These are phyloP conservation scores for Microtus ochrogaster DNA, from an alignment of 2,113 vertebrate genomes.

Conservation along the genomic window DNA sequence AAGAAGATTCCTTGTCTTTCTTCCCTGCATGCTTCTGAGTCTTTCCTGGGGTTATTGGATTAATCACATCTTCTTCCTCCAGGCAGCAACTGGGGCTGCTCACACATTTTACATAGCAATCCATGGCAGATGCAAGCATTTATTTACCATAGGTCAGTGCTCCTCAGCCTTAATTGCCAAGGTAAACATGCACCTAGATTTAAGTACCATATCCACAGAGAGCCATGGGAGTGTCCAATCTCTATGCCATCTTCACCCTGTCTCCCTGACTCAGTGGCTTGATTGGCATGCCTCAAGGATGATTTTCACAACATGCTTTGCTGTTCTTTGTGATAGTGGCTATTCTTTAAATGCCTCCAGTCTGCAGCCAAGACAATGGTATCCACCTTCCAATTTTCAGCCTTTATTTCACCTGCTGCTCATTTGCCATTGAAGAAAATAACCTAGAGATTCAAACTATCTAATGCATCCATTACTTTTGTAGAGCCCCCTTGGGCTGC, in stretches of 20 bases:
- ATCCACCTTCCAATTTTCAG: constrained; percentile 29
- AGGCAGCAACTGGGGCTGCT: neutral
- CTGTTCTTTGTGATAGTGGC: neutral
- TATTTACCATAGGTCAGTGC: neutral
- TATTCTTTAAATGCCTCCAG: constrained; percentile 1
- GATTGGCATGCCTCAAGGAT: constrained; percentile 34
- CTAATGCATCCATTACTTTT: neutral
- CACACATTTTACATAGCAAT: neutral
- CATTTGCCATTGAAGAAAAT: constrained; percentile 56
- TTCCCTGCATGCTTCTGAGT: neutral
- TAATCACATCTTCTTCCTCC: neutral
- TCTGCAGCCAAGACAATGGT: neutral
- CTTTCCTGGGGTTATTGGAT: neutral
- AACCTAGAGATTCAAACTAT: constrained; percentile 25
- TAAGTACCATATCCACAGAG: too few relatives aligned
- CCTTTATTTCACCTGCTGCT: constrained; percentile 49
- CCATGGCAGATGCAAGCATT: constrained; percentile 14
- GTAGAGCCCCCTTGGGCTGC: neutral
- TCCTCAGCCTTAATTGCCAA: neutral
- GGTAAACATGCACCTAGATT: neutral
- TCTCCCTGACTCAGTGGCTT: neutral
- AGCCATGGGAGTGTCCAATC: too few relatives aligned
- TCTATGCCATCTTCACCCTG: neutral
- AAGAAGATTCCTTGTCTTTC: neutral
- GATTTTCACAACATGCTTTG: neutral